Conservation (phyloP, 1,140 invertebrate genomes). For the Anastrepha ludens region DNA sequence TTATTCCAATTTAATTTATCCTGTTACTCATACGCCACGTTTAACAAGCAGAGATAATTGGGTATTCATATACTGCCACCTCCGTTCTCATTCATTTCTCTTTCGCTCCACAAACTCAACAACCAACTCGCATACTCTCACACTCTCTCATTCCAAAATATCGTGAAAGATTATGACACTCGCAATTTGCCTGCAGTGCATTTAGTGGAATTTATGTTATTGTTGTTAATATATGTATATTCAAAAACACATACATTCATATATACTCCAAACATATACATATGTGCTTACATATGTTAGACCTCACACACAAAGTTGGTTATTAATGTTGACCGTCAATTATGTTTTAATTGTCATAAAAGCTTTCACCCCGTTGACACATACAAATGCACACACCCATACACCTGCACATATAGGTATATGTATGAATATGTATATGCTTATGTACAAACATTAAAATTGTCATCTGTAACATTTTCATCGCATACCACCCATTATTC, state of each 20-base stretch:
- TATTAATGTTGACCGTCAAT: constrained; percentile 75
- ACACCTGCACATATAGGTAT: not conserved
- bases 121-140: too few species aligned
- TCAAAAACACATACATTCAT: not conserved
- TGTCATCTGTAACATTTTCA: not conserved
- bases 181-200: too few species aligned
- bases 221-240: not conserved
- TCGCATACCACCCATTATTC: not conserved
- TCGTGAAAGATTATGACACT: too few species aligned
- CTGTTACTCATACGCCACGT: too few species aligned
- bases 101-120: too few species aligned
- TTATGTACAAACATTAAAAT: not conserved
- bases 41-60: too few species aligned
- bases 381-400: not conserved
- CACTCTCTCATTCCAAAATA: too few species aligned
- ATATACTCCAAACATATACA: not conserved
- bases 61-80: too few species aligned
- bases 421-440: not conserved
- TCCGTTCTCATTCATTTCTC: too few species aligned
- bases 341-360: constrained; percentile 75
- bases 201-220: too few species aligned
- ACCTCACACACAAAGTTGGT: constrained; percentile 56
- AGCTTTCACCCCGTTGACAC: constrained; percentile 57
- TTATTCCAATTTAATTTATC: too few species aligned
- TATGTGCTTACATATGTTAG: not conserved